These are phyloP conservation scores for Automeris io DNA, from an alignment of 2,888 invertebrate genomes.

Conservation along the genomic window DNA sequence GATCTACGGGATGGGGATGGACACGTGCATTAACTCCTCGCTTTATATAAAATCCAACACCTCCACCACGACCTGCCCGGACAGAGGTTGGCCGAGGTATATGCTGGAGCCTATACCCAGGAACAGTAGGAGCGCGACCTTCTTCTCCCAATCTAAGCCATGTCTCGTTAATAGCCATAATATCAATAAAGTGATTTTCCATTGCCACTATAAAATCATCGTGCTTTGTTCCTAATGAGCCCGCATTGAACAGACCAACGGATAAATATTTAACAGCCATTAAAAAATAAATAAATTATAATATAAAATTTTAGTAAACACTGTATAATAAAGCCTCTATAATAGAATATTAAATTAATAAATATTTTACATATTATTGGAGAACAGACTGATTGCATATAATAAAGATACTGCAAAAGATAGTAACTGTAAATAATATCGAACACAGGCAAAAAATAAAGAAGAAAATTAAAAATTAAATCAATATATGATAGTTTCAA, in stretches of 20 bases:
- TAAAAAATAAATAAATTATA: too few relatives aligned
- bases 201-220: slow-evolving; percentile 12
- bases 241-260: slow-evolving; percentile 16
- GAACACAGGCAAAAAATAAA: too few relatives aligned
- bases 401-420: too few relatives aligned
- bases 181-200: slow-evolving; percentile 5
- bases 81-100: neutral
- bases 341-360: too few relatives aligned
- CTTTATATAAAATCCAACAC: slow-evolving; percentile 17
- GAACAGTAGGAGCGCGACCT: slow-evolving; percentile 11
- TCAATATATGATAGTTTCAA: too few relatives aligned
- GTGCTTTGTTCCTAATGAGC: slow-evolving; percentile 14
- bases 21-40: neutral
- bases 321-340: too few relatives aligned
- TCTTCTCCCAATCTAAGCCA: slow-evolving; percentile 17
- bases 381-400: too few relatives aligned
- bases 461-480: too few relatives aligned
- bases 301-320: too few relatives aligned
- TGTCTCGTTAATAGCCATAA: slow-evolving; percentile 19
- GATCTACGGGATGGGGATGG: neutral
- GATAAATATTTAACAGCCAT: too few relatives aligned
- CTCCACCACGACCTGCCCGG: slow-evolving; percentile 13
- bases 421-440: too few relatives aligned
- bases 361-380: too few relatives aligned
- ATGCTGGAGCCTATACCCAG: neutral